Evolutionary conservation across 2,797 vertebrate genomes (phyloP).

Genomic region (Esox masquinongy): DNA sequence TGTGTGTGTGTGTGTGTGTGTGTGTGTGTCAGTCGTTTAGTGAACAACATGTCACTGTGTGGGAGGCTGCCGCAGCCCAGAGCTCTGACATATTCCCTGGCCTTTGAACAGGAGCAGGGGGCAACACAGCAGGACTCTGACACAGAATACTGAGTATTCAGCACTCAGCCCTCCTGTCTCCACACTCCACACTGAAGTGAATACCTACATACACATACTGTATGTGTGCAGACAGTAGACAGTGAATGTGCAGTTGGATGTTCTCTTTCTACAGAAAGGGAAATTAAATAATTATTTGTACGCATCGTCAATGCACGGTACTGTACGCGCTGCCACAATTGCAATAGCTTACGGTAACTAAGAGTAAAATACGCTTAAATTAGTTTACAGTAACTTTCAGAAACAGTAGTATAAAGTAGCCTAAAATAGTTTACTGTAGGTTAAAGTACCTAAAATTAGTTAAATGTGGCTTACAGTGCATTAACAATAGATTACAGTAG

Average conservation of each 20-base stretch:
- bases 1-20: neutral
- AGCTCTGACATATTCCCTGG: conserved; percentile 8
- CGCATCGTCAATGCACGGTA: too few species aligned
- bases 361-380: too few species aligned
- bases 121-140: neutral
- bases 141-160: conserved; percentile 9
- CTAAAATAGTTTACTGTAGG: too few species aligned
- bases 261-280: neutral
- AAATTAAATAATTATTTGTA: too few species aligned
- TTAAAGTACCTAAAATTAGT: too few species aligned
- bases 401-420: too few species aligned
- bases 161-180: neutral
- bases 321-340: too few species aligned
- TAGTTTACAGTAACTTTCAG: too few species aligned
- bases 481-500: neutral
- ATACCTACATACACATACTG: neutral
- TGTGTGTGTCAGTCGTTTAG: neutral
- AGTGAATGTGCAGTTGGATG: neutral
- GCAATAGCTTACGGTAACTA: too few species aligned
- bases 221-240: neutral
- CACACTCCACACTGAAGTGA: neutral
- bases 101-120: neutral
- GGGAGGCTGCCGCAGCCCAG: neutral
- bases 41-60: neutral
- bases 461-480: neutral